These are phyloP conservation scores for Furnarius figulus DNA, from an alignment of 2,113 vertebrate species.

Conservation along the genomic window DNA sequence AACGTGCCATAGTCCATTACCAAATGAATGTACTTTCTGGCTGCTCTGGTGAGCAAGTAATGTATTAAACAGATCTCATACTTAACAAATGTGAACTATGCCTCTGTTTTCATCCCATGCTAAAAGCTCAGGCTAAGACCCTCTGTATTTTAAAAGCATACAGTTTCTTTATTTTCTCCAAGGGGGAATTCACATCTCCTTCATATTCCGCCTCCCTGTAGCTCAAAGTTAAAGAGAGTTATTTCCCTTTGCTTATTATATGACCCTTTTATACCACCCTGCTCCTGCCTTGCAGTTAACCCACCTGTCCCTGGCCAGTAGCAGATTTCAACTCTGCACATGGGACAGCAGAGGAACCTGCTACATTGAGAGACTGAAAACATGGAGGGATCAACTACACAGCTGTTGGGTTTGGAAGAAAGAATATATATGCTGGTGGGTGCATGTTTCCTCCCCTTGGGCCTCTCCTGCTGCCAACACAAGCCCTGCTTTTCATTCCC, in stretches of 20 bases:
- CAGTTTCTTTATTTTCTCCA: not conserved
- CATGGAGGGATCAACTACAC: not conserved
- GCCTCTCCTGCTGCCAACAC: not conserved
- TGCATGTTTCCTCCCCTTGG: not conserved
- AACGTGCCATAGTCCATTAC: not conserved
- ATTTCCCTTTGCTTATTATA: not conserved
- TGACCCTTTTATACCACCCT: not conserved
- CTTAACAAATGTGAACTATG: conserved; percentile 37
- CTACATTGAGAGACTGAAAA: not conserved
- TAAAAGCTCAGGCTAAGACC: not conserved
- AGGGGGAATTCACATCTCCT: not conserved
- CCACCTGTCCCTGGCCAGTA: not conserved
- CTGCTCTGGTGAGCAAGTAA: conserved; percentile 17
- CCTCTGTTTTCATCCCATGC: not conserved
- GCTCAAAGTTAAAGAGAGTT: not conserved
- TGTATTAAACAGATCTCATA: conserved; percentile 16
- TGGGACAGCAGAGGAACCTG: not conserved
- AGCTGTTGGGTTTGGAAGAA: not conserved
- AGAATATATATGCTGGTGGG: not conserved
- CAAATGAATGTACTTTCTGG: not conserved
- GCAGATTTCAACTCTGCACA: not conserved
- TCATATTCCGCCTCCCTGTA: not conserved
- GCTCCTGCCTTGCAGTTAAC: not conserved
- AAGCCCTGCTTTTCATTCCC: not conserved
- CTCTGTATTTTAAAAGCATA: not conserved